These are phyloP conservation scores for Sparidentex hasta DNA, from an alignment of 2,797 vertebrate species.

Conservation along the genomic window DNA sequence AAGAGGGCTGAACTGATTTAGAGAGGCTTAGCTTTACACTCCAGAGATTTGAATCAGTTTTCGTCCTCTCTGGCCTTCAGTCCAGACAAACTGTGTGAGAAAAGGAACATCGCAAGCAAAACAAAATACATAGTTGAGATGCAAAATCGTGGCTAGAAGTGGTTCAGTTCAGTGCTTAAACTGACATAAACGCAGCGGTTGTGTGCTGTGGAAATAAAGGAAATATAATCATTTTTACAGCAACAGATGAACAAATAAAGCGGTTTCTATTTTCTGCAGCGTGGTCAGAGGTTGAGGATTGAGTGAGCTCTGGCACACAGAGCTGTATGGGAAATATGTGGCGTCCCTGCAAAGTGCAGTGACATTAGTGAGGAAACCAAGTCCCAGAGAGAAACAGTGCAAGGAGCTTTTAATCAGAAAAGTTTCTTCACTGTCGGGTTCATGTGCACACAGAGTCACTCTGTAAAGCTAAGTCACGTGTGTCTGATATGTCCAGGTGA, in stretches of 20 bases:
- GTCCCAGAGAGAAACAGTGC: not conserved
- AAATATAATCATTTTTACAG: conserved; percentile 1
- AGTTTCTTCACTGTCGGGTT: not conserved
- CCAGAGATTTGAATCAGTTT: conserved; percentile 7
- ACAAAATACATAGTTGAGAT: not conserved
- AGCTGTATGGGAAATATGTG: not conserved
- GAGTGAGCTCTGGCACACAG: not conserved
- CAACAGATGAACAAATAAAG: conserved; percentile 34
- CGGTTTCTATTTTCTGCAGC: conserved; percentile 35
- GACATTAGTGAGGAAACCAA: not conserved
- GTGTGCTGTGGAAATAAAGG: not conserved
- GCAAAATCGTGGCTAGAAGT: not conserved
- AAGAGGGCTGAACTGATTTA: conserved; percentile 22
- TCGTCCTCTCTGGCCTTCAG: not conserved
- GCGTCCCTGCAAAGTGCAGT: not conserved
- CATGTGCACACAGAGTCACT: not conserved
- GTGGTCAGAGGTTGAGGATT: conserved; percentile 17
- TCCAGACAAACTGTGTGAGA: not conserved
- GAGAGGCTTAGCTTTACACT: conserved; percentile 26
- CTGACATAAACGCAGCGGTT: not conserved
- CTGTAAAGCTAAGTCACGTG: not conserved
- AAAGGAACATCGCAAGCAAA: not conserved
- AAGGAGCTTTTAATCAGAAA: not conserved
- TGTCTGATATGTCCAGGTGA: too few species aligned
- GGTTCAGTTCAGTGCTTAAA: not conserved